Evolutionary conservation across 2,888 invertebrate genomes (phyloP), one percentile per base, ranked within the genome.

Genomic region (Cheilosia vulpina): DNA sequence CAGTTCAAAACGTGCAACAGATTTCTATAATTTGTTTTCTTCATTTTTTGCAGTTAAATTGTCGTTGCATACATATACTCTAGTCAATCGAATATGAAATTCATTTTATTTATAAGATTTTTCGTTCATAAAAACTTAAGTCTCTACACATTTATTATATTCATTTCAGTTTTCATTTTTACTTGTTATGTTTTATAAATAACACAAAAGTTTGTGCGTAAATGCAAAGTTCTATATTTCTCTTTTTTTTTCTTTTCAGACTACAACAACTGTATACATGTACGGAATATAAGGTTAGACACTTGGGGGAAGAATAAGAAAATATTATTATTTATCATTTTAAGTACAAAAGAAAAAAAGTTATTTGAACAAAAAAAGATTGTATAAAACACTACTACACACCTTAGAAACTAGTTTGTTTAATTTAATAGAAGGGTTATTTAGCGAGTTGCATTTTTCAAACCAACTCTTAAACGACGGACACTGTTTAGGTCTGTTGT

Each of bases 1-100:
- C 85, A 85, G 69, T 85, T 85, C 66, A 72, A 77, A 85, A 76
- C 71, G 85, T 85, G 85, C 81, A 85, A 81, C 81, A 66, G 57
- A 27, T n/a, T 62, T 47, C 41, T 50, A 47, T 34, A n/a, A 13
- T 57, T 69, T 58, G 31, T 24, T 68, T 24, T 41, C 47, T 66
- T 55, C 38, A 55, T 55, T 65, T 27, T 60, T 75, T 52, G 43
- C 66, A 58, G 52, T 66, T 55, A 47, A 63, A 71, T 65, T 60
- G 41, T 47, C 58, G 65, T 83, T 83, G 79, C 73, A 68, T 68
- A 63, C 57, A 63, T 47, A 55, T 43, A 66, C 78, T 71, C 71
- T 82, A 38, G 11, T 76, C 60, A 72, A 66, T 66, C 47, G 77
- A 77, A 66, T 72, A 60, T 50, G 2, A 77, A 62, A 38, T 52